Conservation (phyloP, 2,797 vertebrate genomes). For the Lepilemur septentrionalis region DNA sequence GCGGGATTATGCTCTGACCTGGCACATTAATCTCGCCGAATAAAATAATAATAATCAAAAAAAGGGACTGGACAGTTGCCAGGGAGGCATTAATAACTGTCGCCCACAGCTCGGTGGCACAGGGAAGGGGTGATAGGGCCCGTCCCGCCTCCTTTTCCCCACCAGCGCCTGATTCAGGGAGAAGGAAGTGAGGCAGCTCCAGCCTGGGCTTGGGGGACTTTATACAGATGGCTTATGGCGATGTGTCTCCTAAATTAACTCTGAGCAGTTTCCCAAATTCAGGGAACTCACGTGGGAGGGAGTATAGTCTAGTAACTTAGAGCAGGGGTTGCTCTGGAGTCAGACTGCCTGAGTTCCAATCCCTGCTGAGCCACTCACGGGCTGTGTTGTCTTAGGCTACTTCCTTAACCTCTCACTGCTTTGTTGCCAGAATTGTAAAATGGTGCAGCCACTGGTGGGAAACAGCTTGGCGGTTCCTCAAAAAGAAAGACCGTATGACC, state of each 20-base stretch:
- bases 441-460: background rate
- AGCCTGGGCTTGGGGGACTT: background rate
- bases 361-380: background rate
- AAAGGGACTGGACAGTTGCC: slow-evolving; percentile 82
- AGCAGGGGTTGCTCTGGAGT: background rate
- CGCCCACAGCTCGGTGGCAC: slow-evolving; percentile 65
- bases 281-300: background rate
- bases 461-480: background rate
- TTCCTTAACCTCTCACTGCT: background rate
- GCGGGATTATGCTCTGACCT: slow-evolving; percentile 85
- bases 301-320: background rate
- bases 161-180: background rate
- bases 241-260: background rate
- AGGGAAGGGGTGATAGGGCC: slow-evolving; percentile 58
- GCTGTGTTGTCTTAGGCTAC: background rate
- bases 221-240: background rate
- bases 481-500: background rate
- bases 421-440: background rate
- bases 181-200: background rate
- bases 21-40: slow-evolving; percentile 88
- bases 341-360: background rate
- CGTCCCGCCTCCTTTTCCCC: background rate
- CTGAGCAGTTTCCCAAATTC: background rate
- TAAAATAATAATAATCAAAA: slow-evolving; percentile 86
- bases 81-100: slow-evolving; percentile 87